phyloP scores from a whole-genome alignment of 2,888 invertebrate species.

The Hyppa rectilinea region DNA sequence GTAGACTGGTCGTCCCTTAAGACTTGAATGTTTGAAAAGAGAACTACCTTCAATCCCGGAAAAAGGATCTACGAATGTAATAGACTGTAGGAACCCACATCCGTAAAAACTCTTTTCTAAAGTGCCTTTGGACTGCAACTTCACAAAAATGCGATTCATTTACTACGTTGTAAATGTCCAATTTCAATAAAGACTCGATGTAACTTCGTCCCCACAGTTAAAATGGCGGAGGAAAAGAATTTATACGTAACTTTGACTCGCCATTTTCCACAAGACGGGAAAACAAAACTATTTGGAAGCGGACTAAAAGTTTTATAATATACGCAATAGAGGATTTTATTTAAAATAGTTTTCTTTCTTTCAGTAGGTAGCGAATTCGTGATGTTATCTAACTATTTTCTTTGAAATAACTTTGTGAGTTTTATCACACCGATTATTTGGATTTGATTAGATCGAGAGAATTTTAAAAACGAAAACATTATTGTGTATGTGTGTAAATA shows the following conservation, averaged over 20 bases:
- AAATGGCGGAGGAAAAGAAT: constrained; percentile 48
- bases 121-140: constrained; percentile 9
- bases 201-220: constrained; percentile 26
- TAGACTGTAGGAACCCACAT: background rate
- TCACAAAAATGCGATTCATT: constrained; percentile 36
- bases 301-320: constrained; percentile 57
- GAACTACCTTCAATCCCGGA: background rate
- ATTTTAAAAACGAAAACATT: background rate
- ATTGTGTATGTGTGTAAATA: too few species aligned
- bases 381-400: constrained; percentile 25
- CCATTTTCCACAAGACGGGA: constrained; percentile 46
- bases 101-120: background rate
- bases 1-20: background rate
- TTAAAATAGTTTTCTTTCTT: constrained; percentile 51
- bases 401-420: constrained; percentile 13
- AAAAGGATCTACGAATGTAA: background rate
- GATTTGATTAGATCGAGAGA: background rate
- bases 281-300: constrained; percentile 61
- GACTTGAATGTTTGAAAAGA: background rate
- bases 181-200: constrained; percentile 50
- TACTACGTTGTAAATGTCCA: constrained; percentile 36
- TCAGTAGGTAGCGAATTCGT: constrained; percentile 1
- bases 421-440: constrained; percentile 9
- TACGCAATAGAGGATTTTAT: constrained; percentile 48
- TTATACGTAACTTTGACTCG: constrained; percentile 51